Conservation (phyloP, 2,797 vertebrate species). For the Monodelphis domestica region DNA sequence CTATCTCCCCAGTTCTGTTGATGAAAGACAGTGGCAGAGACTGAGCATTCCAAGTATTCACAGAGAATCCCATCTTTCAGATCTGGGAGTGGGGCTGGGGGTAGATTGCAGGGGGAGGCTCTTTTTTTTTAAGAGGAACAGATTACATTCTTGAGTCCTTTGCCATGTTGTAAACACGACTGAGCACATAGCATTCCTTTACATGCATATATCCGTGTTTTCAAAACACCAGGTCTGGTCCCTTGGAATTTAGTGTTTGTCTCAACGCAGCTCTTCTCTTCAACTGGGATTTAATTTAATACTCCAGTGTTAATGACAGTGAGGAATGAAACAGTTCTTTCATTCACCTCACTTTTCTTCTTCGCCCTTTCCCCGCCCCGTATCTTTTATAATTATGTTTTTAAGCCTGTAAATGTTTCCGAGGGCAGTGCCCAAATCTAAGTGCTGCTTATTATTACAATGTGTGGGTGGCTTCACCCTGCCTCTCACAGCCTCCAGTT, state of each 20-base stretch:
- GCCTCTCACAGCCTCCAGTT: constrained; percentile 57
- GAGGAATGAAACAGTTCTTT: constrained; percentile 79
- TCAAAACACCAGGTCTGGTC: constrained; percentile 75
- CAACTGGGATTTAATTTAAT: constrained; percentile 80
- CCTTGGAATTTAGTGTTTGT: constrained; percentile 82
- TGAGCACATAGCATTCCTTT: constrained; percentile 82
- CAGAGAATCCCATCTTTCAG: constrained; percentile 57
- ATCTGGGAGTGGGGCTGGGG: constrained; percentile 4
- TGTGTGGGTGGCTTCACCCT: constrained; percentile 74
- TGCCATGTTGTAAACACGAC: constrained; percentile 83
- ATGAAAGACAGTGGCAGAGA: constrained; percentile 55
- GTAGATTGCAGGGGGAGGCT: background rate
- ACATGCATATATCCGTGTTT: constrained; percentile 79
- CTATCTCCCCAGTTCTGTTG: constrained; percentile 7
- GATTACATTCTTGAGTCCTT: constrained; percentile 81
- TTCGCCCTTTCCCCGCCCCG: background rate
- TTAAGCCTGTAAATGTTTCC: constrained; percentile 78
- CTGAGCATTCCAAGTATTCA: constrained; percentile 65
- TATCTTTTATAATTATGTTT: constrained; percentile 77
- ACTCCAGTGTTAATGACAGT: constrained; percentile 76
- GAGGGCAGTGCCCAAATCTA: constrained; percentile 77
- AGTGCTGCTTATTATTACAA: constrained; percentile 77
- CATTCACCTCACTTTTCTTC: constrained; percentile 76
- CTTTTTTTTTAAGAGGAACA: constrained; percentile 51
- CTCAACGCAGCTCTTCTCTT: constrained; percentile 75